Evolutionary conservation across 2,888 invertebrate species (phyloP), one percentile per base, ranked within the genome.

Genomic region (Apodemia hepburni): DNA sequence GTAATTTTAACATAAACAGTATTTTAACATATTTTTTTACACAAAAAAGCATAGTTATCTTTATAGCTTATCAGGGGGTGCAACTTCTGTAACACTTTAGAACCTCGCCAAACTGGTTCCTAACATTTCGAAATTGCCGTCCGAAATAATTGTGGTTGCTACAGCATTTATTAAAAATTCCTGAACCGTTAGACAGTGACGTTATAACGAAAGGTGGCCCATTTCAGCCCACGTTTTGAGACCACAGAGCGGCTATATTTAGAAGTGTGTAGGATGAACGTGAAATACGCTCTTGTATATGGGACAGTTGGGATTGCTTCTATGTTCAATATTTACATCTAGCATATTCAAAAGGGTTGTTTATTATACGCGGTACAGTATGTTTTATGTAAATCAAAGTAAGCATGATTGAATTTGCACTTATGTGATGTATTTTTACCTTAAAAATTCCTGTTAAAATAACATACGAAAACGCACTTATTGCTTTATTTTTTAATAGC

Each of bases 151-250:
- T 18, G 49, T 49, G 22, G 51, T 54, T 27, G 22, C 12, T 54
- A 4, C 4, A 27, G 27, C 18, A 22, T 54, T 54, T 54, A 54
- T 54, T 54, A 54, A 54, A 54, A 54, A 54, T 54, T 54, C 51
- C 51, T 54, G 5, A 54, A 42, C 42, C 42, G 18, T 27, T 54
- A 27, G 12, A 2, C 51, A 27, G 22, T 54, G 51, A 54, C 12
- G 51, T 8, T 27, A 12, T 54, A 27, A 54, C 18, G 51, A 11
- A 54, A 42, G 42, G 42, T 42, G 27, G 51, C 51, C 51, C 12
- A 22, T 54, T 54, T 54, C 51, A 54, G 22, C 51, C 51, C 27
- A 54, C 51, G 22, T 54, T 27, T 22, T 15, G 22, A 22, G 27
- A 54, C 51, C 51, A 27, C 51, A 54, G 27, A 12, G 27, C 51